Evolutionary conservation across 1,140 invertebrate species (phyloP), one percentile per base, ranked within the genome.

Genomic region (Rhagoletis zephyria): DNA sequence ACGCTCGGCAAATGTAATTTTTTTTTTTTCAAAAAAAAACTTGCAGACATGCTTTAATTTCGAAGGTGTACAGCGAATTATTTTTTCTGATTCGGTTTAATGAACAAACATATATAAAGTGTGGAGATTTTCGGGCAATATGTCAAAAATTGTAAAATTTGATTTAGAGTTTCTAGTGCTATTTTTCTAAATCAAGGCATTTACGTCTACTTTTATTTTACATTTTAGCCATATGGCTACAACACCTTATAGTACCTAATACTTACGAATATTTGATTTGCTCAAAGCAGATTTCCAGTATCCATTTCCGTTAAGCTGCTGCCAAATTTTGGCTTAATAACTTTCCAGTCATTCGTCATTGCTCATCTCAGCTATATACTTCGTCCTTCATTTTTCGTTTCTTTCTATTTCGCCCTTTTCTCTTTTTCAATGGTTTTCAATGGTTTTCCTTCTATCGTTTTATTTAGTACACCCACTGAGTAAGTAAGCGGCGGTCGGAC

Each of bases 331-430:
- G 16, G 14, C n/a, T 81, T 81, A n/a, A 5, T n/a, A 81, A n/a
- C 45, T 56, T 81, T 56, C 19, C 48, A 81, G 2, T 19, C n/a
- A 30, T 81, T 81, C n/a, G n/a, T 19, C 3, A 40, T 40, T 30
- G 30, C 30, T 81, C 48, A 19, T 7, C n/a, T 81, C 19, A 14
- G 9, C n/a, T 14, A 63, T 63, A 4, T 63, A 14, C 74, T 56
- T 30, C 74, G 48, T 81, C 19, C 74, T 81, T 81, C 74, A 48
- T 56, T 81, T 19, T 56, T 56, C 74, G 19, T 51, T 63, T 9
- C n/a, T 16, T n/a, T 63, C 16, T 5, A 14, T 14, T 14, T n/a
- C 61, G n/a, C 16, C 61, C 16, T n/a, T 63, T 63, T 56, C 48
- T 19, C 30, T 30, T 30, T 30, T 30, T 30, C 2, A 19, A 19